Evolutionary conservation across 1,140 invertebrate species (phyloP).

Genomic region (Diplogasteroides magnus): DNA sequence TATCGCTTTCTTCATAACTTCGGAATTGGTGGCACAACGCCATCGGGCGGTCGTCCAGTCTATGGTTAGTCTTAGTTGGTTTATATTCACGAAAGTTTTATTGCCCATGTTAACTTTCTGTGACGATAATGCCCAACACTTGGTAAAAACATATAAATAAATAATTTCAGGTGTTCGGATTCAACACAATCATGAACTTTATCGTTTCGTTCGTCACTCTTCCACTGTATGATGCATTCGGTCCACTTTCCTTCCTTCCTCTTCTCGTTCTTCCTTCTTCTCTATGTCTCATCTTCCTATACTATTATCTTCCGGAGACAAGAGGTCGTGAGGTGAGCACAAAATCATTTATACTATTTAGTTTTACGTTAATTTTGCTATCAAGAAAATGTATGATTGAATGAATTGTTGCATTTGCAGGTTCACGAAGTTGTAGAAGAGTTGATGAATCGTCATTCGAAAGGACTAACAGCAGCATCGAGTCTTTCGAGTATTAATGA

Average conservation of each 20-base stretch:
- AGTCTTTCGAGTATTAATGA: no score
- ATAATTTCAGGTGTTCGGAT: constrained; percentile 21
- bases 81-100: neutral
- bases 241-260: constrained; percentile 45
- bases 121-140: no score
- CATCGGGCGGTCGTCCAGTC: constrained; percentile 50
- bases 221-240: constrained; percentile 36
- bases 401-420: neutral
- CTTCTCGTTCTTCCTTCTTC: constrained; percentile 45
- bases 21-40: constrained; percentile 41
- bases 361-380: no score
- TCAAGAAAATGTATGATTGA: no score
- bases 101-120: no score
- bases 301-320: constrained; percentile 36
- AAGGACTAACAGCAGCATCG: no score
- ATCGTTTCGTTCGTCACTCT: constrained; percentile 41
- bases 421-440: neutral
- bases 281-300: constrained; percentile 35
- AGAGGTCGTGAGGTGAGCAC: constrained; percentile 41
- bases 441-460: neutral
- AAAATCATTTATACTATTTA: constrained; percentile 15
- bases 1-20: constrained; percentile 50
- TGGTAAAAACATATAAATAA: neutral
- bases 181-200: constrained; percentile 46
- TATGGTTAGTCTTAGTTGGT: constrained; percentile 25